phyloP scores from a whole-genome alignment of 2,113 vertebrate genomes.

The Coryphaenoides rupestris region DNA sequence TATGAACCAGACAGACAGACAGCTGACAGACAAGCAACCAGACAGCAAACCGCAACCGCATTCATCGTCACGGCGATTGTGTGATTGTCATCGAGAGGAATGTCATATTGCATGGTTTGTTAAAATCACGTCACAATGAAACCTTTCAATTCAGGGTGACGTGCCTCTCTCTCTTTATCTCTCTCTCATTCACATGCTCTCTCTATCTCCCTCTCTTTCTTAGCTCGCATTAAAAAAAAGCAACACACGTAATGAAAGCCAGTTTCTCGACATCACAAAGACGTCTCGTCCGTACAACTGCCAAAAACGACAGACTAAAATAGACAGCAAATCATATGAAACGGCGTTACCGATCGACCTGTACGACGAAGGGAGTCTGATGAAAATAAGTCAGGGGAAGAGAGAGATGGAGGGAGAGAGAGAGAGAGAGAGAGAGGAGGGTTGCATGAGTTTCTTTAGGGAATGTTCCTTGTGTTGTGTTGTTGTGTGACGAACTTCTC shows the following conservation, averaged over 20 bases:
- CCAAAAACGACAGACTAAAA: slow-evolving; percentile 27
- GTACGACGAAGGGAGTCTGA: slow-evolving; percentile 30
- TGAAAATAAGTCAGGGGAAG: not conserved
- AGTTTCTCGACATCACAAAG: slow-evolving; percentile 75
- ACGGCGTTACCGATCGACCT: too few species aligned
- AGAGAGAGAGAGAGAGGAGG: slow-evolving; percentile 1
- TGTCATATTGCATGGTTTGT: slow-evolving; percentile 8
- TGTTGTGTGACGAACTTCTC: slow-evolving; percentile 7
- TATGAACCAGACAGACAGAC: not conserved
- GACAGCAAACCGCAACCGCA: not conserved
- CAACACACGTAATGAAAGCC: slow-evolving; percentile 59
- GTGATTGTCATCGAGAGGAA: slow-evolving; percentile 32
- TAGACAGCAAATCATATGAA: slow-evolving; percentile 40
- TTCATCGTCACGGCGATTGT: not conserved
- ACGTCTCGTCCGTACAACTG: slow-evolving; percentile 72
- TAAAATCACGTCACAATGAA: too few species aligned
- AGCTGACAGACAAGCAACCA: not conserved
- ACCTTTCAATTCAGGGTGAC: too few species aligned
- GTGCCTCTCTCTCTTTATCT: too few species aligned
- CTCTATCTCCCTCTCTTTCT: slow-evolving; percentile 8
- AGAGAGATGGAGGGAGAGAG: slow-evolving; percentile 18
- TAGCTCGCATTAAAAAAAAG: not conserved
- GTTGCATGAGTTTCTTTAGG: slow-evolving; percentile 33
- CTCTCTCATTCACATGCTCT: not conserved
- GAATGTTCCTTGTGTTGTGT: slow-evolving; percentile 52